Base-by-base conservation (phyloP, 2,888 invertebrate genomes). In the Oscheius sp. region DNA sequence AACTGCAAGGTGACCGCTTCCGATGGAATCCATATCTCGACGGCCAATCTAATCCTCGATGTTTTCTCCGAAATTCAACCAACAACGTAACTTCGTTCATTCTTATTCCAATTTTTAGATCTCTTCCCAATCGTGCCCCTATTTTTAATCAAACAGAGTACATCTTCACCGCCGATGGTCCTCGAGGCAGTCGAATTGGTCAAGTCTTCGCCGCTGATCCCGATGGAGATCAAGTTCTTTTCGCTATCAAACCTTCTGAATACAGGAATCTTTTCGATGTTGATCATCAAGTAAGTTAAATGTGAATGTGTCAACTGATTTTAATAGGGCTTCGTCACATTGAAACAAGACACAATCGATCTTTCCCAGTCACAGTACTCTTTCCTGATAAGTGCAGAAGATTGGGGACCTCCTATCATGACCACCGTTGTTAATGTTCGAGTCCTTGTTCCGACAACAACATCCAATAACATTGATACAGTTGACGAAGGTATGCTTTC, bases 231-330 rank as follows among this genome's bases (percentile, higher is more conserved):
- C 57, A 22, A 2, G 56, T 79, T 8, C 49, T 56, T 17, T 71
- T 66, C 14, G 56, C 70, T 6, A 80, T 82, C 17, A 77, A 80
- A 30, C 82, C 82, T 2, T 45, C 73, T 2, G 73, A 81, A 45
- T 82, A 79, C 63, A 65, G 77, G 14, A 73, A 78, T 33, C 74
- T 82, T 24, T 82, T 82, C 68, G 70, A 69, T 20, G 65, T 82
- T 28, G 74, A 76, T 30, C 22, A 61, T 14, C 38, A 59, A 22
- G 80, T 80, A 22, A 30, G 20, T 9, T 20, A 24, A n/a, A 24
- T 2, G 14, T 6, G 22, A 17, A 8, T 22, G 1, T 28, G 12
- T 4, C 14, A n/a, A n/a, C 5, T 28, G 28, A 59, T n/a, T 26
- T 26, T 66, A 51, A 30, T 17, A 67, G 70, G 67, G 70, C 20